phyloP scores from a whole-genome alignment of 2,797 vertebrate genomes.

The Thunnus albacares region DNA sequence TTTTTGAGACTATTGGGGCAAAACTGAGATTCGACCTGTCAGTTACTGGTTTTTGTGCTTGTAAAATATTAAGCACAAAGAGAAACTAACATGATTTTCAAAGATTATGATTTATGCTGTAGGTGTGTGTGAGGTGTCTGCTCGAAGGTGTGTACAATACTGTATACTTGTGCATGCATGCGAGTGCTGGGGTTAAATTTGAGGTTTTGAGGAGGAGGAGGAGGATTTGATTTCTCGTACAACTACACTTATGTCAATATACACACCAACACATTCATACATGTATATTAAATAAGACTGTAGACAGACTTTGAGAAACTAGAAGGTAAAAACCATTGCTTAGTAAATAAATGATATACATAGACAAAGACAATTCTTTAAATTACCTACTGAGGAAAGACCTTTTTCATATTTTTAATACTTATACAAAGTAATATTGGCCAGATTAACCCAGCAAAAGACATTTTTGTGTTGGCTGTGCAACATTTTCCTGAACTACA shows the following conservation, averaged over 20 bases:
- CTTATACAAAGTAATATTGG: too few species aligned
- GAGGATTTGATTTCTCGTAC: neutral
- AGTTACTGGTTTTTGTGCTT: constrained; percentile 1
- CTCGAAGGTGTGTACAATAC: neutral
- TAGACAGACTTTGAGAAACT: too few species aligned
- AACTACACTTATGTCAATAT: neutral
- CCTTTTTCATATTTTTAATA: too few species aligned
- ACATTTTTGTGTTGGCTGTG: too few species aligned
- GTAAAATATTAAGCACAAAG: constrained; percentile 2
- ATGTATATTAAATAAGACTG: too few species aligned
- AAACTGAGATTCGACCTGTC: neutral
- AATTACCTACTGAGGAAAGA: neutral
- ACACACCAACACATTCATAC: too few species aligned
- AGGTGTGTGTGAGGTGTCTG: neutral
- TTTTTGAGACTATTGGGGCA: neutral
- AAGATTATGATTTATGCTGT: neutral
- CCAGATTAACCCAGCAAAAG: too few species aligned
- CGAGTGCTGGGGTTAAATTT: neutral
- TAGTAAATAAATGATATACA: too few species aligned
- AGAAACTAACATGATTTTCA: constrained; percentile 1
- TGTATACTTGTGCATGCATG: neutral
- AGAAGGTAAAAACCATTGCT: too few species aligned
- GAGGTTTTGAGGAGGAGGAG: too few species aligned
- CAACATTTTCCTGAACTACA: too few species aligned
- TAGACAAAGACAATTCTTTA: neutral